Percentiles rank a stretch among this genome's conserved stretches.
Conservation (phyloP, 2,888 invertebrate species). For the Dynastes hyllus region DNA sequence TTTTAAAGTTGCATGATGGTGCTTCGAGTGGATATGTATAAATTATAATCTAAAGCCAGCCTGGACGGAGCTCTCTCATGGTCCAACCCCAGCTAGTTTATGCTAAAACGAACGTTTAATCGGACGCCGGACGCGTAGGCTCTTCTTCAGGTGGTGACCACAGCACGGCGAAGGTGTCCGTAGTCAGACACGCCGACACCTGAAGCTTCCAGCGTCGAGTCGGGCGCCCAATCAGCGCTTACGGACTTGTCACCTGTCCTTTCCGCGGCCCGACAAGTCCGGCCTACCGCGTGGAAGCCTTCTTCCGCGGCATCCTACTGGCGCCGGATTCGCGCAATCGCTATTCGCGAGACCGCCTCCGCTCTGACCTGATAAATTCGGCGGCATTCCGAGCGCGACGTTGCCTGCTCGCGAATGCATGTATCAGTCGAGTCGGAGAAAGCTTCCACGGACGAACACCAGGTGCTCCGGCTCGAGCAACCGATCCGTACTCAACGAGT, state of each 20-base stretch:
- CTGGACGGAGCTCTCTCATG: too few relatives aligned
- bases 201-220: conserved; percentile 47
- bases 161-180: conserved; percentile 63
- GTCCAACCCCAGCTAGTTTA: too few relatives aligned
- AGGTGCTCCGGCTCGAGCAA: conserved; percentile 61
- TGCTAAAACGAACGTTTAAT: too few relatives aligned
- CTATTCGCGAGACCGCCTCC: conserved; percentile 64
- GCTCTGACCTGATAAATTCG: conserved; percentile 65
- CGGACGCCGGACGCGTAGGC: conserved; percentile 13
- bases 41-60: too few relatives aligned
- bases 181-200: conserved; percentile 59
- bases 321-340: conserved; percentile 67
- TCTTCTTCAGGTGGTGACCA: conserved; percentile 60
- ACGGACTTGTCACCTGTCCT: conserved; percentile 70
- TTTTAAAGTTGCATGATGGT: too few relatives aligned
- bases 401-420: conserved; percentile 57
- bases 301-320: conserved; percentile 65
- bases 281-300: conserved; percentile 65
- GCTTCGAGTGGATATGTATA: too few relatives aligned
- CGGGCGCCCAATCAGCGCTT: conserved; percentile 66
- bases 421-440: conserved; percentile 39
- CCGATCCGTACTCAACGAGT: conserved; percentile 55
- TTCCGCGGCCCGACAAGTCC: conserved; percentile 63
- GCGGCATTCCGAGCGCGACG: conserved; percentile 64
- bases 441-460: conserved; percentile 55